Conservation (phyloP, 1,140 invertebrate genomes). For the Heterodera schachtii region DNA sequence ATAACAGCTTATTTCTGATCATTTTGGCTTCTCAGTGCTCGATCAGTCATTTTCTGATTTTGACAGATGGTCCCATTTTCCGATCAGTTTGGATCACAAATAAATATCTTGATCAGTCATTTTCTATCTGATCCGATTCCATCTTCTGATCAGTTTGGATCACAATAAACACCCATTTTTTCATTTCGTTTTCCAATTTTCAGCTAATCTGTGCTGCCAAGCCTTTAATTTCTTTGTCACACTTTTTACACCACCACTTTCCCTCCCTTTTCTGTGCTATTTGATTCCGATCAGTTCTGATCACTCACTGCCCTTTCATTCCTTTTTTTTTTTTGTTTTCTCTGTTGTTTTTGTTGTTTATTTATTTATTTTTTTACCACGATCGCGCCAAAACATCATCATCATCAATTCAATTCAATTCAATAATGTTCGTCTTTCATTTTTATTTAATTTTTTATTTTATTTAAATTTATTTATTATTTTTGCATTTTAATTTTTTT, state of each 20-base stretch:
- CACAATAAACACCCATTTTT: background rate
- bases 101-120: too few species aligned
- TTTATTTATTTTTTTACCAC: too few species aligned
- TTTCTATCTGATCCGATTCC: background rate
- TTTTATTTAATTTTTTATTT: too few species aligned
- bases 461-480: too few species aligned
- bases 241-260: background rate
- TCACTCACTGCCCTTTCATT: background rate
- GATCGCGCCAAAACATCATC: too few species aligned
- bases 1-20: background rate
- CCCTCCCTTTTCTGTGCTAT: background rate
- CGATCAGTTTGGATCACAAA: background rate
- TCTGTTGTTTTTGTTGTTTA: too few species aligned
- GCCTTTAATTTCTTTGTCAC: background rate
- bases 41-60: background rate
- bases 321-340: too few species aligned
- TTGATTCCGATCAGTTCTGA: background rate
- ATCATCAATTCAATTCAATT: too few species aligned
- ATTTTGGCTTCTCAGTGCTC: too few species aligned
- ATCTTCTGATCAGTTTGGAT: background rate
- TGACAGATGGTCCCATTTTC: background rate
- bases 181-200: too few species aligned
- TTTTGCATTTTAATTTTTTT: background rate
- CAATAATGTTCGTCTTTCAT: too few species aligned
- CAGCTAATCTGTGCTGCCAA: conserved; percentile 1